Base-by-base conservation (phyloP, 2,797 vertebrate genomes). In the Rhodeus uyekii region DNA sequence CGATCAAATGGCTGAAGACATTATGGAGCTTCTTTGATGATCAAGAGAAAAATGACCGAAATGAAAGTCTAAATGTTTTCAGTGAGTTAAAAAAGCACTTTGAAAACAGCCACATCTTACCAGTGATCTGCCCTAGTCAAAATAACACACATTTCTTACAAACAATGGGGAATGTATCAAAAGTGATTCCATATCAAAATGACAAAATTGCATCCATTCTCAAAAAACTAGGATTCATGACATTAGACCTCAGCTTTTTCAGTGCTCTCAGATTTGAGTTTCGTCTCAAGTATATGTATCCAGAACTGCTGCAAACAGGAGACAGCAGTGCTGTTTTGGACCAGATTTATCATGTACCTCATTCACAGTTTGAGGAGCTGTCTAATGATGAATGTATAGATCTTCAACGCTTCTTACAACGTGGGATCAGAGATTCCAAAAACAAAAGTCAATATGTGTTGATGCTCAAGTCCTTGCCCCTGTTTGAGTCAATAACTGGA, bases 401-500 rank as follows among this genome's bases (percentile, higher is more conserved):
- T 2, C 90, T 95, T 55, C 92, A 92, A 72, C 0, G 0, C 0
- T 92, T 88, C 80, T 85, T 95, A 12, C 92, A 91, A 22, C 64
- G 71, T 76, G 93, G 91, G 64, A 39, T 86, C n/a, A 55, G 1
- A 19, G 22, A 32, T n/a, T 83, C 84, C n/a, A n/a, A 86, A 68
- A 73, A 87, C 68, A 76, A 0, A 3, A 44, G 86, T 19, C 72
- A 84, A 0, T 86, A 90, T 77, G 53, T 87, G 38, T 85, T 4
- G 10, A 92, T 92, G 36, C 82, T 95, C 0, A 93, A 83, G 84
- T 93, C 92, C 7, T 86, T 95, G 55, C 94, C 93, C 32, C 55
- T 95, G 77, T 95, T 95, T 92, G 87, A 94, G 90, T 93, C 92
- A 3, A 83, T 90, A 64, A 39, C 72, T 2, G 89, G 90, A 50